Conservation (phyloP, 2,888 invertebrate genomes). For the Agriopis aurantiaria region DNA sequence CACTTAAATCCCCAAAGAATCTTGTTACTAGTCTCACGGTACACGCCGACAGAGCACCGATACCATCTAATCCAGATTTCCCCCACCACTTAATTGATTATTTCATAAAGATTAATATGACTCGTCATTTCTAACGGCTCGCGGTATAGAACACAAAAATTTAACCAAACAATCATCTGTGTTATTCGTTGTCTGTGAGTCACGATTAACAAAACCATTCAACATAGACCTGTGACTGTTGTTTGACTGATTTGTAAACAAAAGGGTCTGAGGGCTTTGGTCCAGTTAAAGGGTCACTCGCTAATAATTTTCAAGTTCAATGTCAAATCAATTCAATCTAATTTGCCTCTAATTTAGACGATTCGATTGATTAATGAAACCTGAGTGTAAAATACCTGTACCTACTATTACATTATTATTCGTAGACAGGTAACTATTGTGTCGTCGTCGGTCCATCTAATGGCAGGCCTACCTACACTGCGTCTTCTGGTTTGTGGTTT, state of each 20-base stretch:
- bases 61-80: slow-evolving; percentile 83
- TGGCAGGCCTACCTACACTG: too few relatives aligned
- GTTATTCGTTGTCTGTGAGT: slow-evolving; percentile 48
- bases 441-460: too few relatives aligned
- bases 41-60: slow-evolving; percentile 79
- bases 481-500: too few relatives aligned
- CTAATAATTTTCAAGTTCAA: slow-evolving; percentile 69
- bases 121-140: slow-evolving; percentile 77
- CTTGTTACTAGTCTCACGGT: slow-evolving; percentile 77
- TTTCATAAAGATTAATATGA: slow-evolving; percentile 82
- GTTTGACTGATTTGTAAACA: slow-evolving; percentile 35
- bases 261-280: slow-evolving; percentile 48
- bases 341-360: slow-evolving; percentile 41
- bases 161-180: slow-evolving; percentile 67
- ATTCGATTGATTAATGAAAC: slow-evolving; percentile 45
- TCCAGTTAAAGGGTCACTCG: slow-evolving; percentile 52
- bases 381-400: too few relatives aligned
- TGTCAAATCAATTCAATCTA: slow-evolving; percentile 64
- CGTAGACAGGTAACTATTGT: too few relatives aligned
- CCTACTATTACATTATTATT: too few relatives aligned
- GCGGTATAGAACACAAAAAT: slow-evolving; percentile 66
- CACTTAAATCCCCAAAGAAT: slow-evolving; percentile 50
- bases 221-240: slow-evolving; percentile 48
- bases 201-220: slow-evolving; percentile 60
- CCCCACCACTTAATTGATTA: slow-evolving; percentile 83